Conservation (phyloP, 2,797 vertebrate genomes). For the Ibycter americanus region DNA sequence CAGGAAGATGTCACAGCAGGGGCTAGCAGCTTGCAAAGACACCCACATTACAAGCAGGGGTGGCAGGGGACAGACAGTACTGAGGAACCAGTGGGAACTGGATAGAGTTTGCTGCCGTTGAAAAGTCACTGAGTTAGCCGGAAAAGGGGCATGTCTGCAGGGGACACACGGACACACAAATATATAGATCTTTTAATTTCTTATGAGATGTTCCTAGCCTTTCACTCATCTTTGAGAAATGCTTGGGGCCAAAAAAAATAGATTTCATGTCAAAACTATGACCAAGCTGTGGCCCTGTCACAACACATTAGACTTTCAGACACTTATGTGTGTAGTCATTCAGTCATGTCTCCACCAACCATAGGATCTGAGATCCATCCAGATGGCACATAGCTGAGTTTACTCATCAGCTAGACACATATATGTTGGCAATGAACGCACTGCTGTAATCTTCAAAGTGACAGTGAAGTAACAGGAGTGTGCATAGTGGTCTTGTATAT, state of each 20-base stretch:
- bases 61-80: not conserved
- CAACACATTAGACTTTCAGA: not conserved
- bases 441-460: not conserved
- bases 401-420: not conserved
- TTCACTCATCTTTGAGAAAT: not conserved
- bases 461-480: not conserved
- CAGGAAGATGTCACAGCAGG: not conserved
- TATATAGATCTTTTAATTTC: not conserved
- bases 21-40: not conserved
- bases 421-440: not conserved
- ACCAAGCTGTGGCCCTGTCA: not conserved
- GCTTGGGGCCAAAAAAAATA: not conserved
- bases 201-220: not conserved
- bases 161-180: too few species aligned
- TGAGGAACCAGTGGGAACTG: not conserved
- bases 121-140: not conserved
- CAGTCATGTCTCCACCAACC: not conserved
- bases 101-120: not conserved
- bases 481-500: not conserved
- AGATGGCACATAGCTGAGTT: conserved; percentile 1
- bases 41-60: not conserved
- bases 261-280: not conserved
- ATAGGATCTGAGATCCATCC: not conserved
- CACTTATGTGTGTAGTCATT: not conserved
- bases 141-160: not conserved